Evolutionary conservation across 2,888 invertebrate genomes (phyloP).

Genomic region (Diaprepes abbreviatus): DNA sequence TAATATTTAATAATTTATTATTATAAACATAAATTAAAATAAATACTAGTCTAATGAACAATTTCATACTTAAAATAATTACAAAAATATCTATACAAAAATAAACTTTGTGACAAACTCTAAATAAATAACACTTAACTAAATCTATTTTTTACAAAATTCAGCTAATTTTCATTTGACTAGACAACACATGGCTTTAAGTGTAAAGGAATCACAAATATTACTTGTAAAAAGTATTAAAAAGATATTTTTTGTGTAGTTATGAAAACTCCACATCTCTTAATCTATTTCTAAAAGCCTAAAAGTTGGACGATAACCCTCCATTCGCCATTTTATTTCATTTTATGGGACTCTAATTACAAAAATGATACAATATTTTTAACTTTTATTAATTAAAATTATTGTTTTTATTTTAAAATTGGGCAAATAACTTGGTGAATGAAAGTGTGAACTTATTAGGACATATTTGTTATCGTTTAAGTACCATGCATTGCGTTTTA

Average conservation of each 20-base stretch:
- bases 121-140: slow-evolving; percentile 17
- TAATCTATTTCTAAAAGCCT: too few relatives aligned
- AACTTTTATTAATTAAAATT: too few relatives aligned
- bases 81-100: neutral
- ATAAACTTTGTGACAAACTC: neutral
- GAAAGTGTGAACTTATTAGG: too few relatives aligned
- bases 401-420: too few relatives aligned
- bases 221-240: neutral
- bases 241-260: neutral
- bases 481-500: slow-evolving; percentile 10
- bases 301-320: too few relatives aligned
- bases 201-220: neutral
- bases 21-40: neutral
- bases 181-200: slow-evolving; percentile 24
- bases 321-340: too few relatives aligned
- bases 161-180: slow-evolving; percentile 3
- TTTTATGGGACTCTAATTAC: too few relatives aligned
- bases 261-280: neutral
- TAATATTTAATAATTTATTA: too few relatives aligned
- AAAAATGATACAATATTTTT: too few relatives aligned
- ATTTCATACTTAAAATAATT: neutral
- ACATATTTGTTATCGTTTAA: too few relatives aligned
- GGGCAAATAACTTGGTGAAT: too few relatives aligned
- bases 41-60: neutral
- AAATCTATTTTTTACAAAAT: neutral